Evolutionary conservation across 2,888 invertebrate genomes (phyloP).

Genomic region (Julus scandinavius): DNA sequence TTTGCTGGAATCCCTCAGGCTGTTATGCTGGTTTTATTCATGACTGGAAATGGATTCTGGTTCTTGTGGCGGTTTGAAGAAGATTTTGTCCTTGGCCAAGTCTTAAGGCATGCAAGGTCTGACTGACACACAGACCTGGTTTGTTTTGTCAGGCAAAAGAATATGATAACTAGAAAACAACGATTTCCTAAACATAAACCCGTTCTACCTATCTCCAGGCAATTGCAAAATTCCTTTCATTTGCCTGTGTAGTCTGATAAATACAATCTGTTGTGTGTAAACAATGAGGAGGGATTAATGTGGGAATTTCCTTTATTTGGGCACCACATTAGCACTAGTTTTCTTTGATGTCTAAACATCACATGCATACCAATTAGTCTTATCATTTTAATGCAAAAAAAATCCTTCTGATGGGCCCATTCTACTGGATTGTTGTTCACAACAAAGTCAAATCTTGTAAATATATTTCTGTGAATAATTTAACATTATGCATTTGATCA

Average conservation of each 20-base stretch:
- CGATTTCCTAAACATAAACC: neutral
- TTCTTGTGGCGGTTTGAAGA: neutral
- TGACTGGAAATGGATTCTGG: too few species aligned
- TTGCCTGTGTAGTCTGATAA: neutral
- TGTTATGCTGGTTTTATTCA: neutral
- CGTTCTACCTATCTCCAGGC: neutral
- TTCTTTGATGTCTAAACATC: too few species aligned
- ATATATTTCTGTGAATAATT: too few species aligned
- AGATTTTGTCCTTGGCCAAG: conserved; percentile 28
- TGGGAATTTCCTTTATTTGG: neutral
- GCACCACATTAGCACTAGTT: too few species aligned
- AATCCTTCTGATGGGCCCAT: too few species aligned
- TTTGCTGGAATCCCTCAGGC: neutral
- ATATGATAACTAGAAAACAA: neutral
- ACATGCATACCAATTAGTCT: too few species aligned
- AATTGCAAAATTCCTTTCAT: neutral
- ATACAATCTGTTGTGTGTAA: neutral
- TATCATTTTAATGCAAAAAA: too few species aligned
- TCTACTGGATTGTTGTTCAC: too few species aligned
- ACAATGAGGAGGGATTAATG: neutral
- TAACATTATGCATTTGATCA: too few species aligned
- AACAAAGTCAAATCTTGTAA: too few species aligned
- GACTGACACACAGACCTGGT: conserved; percentile 48
- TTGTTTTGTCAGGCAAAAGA: neutral
- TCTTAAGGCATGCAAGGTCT: neutral